Base-by-base conservation (phyloP, 2,888 invertebrate genomes). In the Clistopyga incitator region DNA sequence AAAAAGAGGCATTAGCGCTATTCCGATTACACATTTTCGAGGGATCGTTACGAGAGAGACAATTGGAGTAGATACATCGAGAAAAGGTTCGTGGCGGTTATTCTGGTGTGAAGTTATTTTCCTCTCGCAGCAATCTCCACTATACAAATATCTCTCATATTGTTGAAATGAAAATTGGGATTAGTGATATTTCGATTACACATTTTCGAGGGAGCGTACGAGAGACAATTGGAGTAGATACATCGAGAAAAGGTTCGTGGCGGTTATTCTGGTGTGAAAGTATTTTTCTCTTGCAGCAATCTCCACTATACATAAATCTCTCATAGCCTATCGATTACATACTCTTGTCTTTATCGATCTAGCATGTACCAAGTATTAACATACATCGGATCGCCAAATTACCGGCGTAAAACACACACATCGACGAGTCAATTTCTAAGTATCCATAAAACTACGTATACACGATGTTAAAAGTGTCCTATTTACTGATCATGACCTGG, bases 321-420 rank as follows among this genome's bases (percentile, higher is more conserved):
- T 23, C 23, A 25, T 42, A 8, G 23, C n/a, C 29, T 61, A 29
- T 45, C 72, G 47, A 72, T 25, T 23, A 54, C 38, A 38, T 38
- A 25, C 15, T 34, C 10, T 47, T 45, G 3, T 6, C 29, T 20
- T 59, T 25, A 45, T 38, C 15, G 18, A 13, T 29, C 20, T 29
- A 59, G 61, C 68, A 45, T 20, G 20, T 13, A 75, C 23, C 13
- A 83, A 52, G 78, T 38, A 42, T 59, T 34, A 20, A 8, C 61
- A 34, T 34, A 47, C 75, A 76, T 74, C 42, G 23, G 68, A 54
- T 47, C 29, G 42, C 38, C 6, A 70, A 29, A 29, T 59, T 77
- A 82, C 52, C 38, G 65, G 52, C 18, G n/a, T 42, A 47, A 45
- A 56, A 18, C 67, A 64, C 76, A 81, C 81, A 81, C 80, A 42